Percentiles rank a stretch among this genome's conserved stretches.
These are phyloP conservation scores for Hydriomena furcata DNA, from an alignment of 2,888 invertebrate species.

Conservation along the genomic window DNA sequence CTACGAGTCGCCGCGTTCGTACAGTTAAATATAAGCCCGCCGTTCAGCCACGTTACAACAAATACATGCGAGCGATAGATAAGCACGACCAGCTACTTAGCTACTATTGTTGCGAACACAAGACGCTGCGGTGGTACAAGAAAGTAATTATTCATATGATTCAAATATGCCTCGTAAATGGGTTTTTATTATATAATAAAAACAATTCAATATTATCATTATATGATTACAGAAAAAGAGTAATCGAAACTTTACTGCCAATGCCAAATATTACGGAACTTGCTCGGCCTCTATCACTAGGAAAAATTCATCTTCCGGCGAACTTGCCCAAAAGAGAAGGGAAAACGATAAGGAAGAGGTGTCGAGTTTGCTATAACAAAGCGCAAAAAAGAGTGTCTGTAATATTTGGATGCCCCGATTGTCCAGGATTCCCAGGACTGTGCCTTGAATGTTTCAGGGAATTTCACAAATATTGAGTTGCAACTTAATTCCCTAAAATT, in stretches of 20 bases:
- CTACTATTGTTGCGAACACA: conserved; percentile 12
- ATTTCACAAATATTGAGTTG: no score
- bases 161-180: conserved; percentile 3
- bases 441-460: no score
- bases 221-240: not conserved
- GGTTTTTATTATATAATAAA: conserved; percentile 3
- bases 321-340: no score
- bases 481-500: no score
- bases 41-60: not conserved
- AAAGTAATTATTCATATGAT: conserved; percentile 12
- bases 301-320: no score
- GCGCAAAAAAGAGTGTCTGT: no score
- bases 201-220: not conserved
- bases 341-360: no score
- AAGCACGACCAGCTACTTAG: not conserved
- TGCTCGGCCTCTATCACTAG: no score
- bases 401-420: no score
- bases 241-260: conserved; percentile 30
- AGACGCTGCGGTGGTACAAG: conserved; percentile 19
- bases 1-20: not conserved
- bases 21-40: not conserved
- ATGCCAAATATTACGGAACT: no score
- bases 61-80: not conserved
- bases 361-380: no score
- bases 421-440: no score